Evolutionary conservation across 2,888 invertebrate species (phyloP), one percentile per base, ranked within the genome.

Genomic region (Apotomis turbidana): DNA sequence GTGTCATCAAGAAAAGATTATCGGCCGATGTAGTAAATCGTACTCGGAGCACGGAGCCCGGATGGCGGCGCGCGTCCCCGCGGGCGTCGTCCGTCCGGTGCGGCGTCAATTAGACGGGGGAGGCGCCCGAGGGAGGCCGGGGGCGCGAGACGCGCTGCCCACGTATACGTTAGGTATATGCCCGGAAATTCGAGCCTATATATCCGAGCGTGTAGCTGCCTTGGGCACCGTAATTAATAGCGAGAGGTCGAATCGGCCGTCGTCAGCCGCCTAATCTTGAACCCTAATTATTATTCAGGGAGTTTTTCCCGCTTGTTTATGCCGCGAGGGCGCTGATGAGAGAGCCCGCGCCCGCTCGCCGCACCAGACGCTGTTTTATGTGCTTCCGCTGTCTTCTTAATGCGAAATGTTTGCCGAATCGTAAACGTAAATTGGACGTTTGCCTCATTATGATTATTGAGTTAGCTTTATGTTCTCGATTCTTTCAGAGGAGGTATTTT

Each of bases 1-100:
- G 77, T 81, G 89, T 90, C 90, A 90, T 91, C 90, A 89, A 89
- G 90, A 90, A 91, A 90, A 92, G 91, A 92, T 92, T 91, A 91
- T 91, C 90, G 87, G 88, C 76, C 82, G 85, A 85, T 87, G 93
- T 89, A 89, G 93, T 91, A 89, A 91, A 90, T 90, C 88, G 85
- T 82, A 80, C 81, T 77, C 79, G 85, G 82, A 84, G 81, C 82
- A 76, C 76, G 79, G 78, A 80, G 83, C 74, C 86, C 88, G 90
- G 90, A 89, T 87, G 87, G 86, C 87, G 87, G 85, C 77, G 85
- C 79, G 80, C 82, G 86, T 86, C 89, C 90, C 90, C 87, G 87
- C 89, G 90, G 90, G 88, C 87, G 88, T 80, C 87, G 89, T 85
- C 87, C 87, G 85, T 83, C 83, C 83, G 83, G 90, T 85, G 83